These are phyloP conservation scores for Drosophila fungiperda DNA, from an alignment of 2,888 invertebrate species.

Conservation along the genomic window DNA sequence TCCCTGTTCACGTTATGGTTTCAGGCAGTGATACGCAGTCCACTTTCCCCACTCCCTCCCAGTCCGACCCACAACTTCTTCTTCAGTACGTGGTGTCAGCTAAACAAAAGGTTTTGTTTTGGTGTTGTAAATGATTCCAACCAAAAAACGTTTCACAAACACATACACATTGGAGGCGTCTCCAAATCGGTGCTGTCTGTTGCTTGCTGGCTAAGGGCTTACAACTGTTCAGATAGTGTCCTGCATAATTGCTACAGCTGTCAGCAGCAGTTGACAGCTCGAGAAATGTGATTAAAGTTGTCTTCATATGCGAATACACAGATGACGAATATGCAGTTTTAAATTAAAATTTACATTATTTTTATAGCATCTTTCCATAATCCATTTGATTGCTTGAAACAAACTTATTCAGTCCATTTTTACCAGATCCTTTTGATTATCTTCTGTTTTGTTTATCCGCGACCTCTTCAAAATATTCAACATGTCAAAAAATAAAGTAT, in stretches of 20 bases:
- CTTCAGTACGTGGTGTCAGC: constrained; percentile 29
- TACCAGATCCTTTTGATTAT: background rate
- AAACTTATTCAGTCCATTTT: background rate
- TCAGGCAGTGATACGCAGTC: constrained; percentile 4
- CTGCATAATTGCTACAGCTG: constrained; percentile 21
- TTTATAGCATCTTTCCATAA: background rate
- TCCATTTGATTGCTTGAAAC: background rate
- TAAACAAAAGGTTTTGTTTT: constrained; percentile 55
- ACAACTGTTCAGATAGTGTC: constrained; percentile 24
- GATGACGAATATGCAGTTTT: background rate
- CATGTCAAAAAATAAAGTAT: constrained; percentile 16
- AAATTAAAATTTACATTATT: background rate
- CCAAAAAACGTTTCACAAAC: constrained; percentile 10
- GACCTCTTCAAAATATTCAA: background rate
- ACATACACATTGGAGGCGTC: constrained; percentile 8
- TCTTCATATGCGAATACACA: constrained; percentile 2
- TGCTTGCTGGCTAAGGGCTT: background rate
- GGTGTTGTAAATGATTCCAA: constrained; percentile 32
- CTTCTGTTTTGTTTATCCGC: background rate
- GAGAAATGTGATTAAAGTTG: background rate
- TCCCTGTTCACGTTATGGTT: background rate
- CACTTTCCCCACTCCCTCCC: background rate
- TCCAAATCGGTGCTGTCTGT: constrained; percentile 33
- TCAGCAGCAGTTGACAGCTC: constrained; percentile 31
- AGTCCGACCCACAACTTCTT: background rate